These are phyloP conservation scores for Urechis unicinctus DNA, from an alignment of 2,888 invertebrate genomes.

Conservation along the genomic window DNA sequence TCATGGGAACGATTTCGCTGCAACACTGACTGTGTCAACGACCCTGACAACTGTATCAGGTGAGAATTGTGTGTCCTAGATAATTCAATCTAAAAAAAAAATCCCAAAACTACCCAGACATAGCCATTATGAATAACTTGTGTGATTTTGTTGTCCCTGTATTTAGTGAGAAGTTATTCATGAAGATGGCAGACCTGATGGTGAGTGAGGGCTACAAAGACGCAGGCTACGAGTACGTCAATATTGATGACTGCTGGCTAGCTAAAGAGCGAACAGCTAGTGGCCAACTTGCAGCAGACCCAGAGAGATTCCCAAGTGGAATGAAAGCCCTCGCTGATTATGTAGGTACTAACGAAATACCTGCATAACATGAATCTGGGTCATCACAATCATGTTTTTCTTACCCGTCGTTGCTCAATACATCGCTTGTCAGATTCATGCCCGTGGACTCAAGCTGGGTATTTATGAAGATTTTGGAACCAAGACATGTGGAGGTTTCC, in stretches of 20 bases:
- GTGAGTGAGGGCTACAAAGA: slow-evolving; percentile 22
- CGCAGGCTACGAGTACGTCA: slow-evolving; percentile 54
- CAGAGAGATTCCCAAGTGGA: slow-evolving; percentile 22
- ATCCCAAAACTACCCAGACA: too few relatives aligned
- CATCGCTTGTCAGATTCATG: too few relatives aligned
- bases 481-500: slow-evolving; percentile 93
- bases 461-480: slow-evolving; percentile 96
- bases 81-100: too few relatives aligned
- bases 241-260: slow-evolving; percentile 65
- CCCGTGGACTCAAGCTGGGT: slow-evolving; percentile 86
- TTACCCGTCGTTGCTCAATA: too few relatives aligned
- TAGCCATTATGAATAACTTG: too few relatives aligned
- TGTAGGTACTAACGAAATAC: too few relatives aligned
- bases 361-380: too few relatives aligned
- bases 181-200: slow-evolving; percentile 59
- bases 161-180: slow-evolving; percentile 40
- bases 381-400: too few relatives aligned
- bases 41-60: slow-evolving; percentile 43
- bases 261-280: slow-evolving; percentile 25
- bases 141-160: too few relatives aligned
- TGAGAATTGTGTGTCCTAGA: too few relatives aligned
- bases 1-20: slow-evolving; percentile 44
- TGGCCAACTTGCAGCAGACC: slow-evolving; percentile 17
- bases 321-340: slow-evolving; percentile 24
- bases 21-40: slow-evolving; percentile 33